phyloP scores from a whole-genome alignment of 2,113 vertebrate species.

The Cynoglossus semilaevis region DNA sequence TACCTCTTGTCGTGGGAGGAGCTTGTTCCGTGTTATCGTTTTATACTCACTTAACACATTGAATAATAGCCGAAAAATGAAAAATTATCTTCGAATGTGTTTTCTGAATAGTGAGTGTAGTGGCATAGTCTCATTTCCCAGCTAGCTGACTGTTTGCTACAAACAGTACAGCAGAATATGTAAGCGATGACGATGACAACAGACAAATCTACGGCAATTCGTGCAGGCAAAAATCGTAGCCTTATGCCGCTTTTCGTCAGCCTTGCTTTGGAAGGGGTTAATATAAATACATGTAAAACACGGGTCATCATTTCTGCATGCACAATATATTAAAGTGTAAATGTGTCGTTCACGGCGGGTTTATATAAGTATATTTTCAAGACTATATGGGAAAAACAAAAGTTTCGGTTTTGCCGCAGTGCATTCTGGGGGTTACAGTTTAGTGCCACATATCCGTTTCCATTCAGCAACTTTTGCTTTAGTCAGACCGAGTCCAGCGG shows the following conservation, averaged over 20 bases:
- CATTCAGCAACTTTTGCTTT: slow-evolving; percentile 46
- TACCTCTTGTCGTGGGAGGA: slow-evolving; percentile 23
- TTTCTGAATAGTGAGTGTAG: rapidly evolving
- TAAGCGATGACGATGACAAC: slow-evolving; percentile 4
- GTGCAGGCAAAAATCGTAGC: slow-evolving; percentile 17
- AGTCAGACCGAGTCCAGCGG: slow-evolving; percentile 44
- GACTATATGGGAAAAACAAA: neutral
- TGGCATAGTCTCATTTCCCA: neutral
- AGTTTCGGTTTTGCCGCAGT: slow-evolving; percentile 37
- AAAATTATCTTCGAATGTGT: neutral
- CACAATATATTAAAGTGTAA: rapidly evolving
- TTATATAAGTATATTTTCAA: rapidly evolving
- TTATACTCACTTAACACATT: neutral
- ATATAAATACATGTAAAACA: rapidly evolving
- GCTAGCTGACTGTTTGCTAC: slow-evolving; percentile 21
- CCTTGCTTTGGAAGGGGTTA: rapidly evolving
- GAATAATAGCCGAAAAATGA: neutral
- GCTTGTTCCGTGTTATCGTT: neutral
- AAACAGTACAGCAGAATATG: slow-evolving; percentile 15
- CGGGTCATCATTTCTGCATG: rapidly evolving
- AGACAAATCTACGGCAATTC: slow-evolving; percentile 48
- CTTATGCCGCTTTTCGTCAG: neutral
- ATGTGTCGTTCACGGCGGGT: rapidly evolving
- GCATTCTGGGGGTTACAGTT: slow-evolving; percentile 73
- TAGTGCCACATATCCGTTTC: slow-evolving; percentile 65